Evolutionary conservation across 1,140 invertebrate species (phyloP).

Genomic region (Schlechtendalia chinensis): DNA sequence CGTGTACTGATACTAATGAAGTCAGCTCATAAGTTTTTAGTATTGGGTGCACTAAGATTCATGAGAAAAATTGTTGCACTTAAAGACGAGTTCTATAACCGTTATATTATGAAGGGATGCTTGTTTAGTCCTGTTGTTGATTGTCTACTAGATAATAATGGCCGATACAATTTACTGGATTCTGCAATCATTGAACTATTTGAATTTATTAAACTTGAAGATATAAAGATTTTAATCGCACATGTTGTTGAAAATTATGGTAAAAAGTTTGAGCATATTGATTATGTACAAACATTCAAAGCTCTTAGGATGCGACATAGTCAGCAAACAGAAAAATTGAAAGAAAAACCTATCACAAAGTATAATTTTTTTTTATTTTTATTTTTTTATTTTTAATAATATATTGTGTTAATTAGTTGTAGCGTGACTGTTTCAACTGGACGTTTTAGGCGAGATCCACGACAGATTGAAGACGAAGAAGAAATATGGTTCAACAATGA

Average conservation of each 20-base stretch:
- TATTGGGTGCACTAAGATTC: slow-evolving; percentile 85
- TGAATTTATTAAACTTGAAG: slow-evolving; percentile 97
- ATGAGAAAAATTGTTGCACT: slow-evolving; percentile 95
- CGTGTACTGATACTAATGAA: slow-evolving; percentile 95
- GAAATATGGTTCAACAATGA: slow-evolving; percentile 99
- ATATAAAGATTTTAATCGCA: slow-evolving; percentile 90
- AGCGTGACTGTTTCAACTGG: slow-evolving; percentile 60
- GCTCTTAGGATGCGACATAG: slow-evolving; percentile 87
- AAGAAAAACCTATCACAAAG: slow-evolving; percentile 68
- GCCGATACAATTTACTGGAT: slow-evolving; percentile 96
- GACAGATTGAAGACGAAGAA: slow-evolving; percentile 93
- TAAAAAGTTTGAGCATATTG: slow-evolving; percentile 86
- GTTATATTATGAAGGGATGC: slow-evolving; percentile 93
- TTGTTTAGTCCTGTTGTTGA: slow-evolving; percentile 94
- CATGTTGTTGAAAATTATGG: slow-evolving; percentile 95
- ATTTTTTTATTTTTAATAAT: not conserved
- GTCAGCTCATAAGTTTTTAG: slow-evolving; percentile 96
- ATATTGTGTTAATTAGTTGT: slow-evolving; percentile 4
- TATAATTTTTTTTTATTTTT: slow-evolving; percentile 1
- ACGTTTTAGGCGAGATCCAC: slow-evolving; percentile 83
- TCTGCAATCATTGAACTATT: slow-evolving; percentile 99
- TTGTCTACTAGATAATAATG: slow-evolving; percentile 93
- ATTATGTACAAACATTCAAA: slow-evolving; percentile 97
- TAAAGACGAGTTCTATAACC: slow-evolving; percentile 98
- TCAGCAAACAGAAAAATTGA: slow-evolving; percentile 88